Percentiles rank a stretch among this genome's conserved stretches.
These are phyloP conservation scores for Coryphaenoides rupestris DNA, from an alignment of 2,113 vertebrate genomes.

Conservation along the genomic window DNA sequence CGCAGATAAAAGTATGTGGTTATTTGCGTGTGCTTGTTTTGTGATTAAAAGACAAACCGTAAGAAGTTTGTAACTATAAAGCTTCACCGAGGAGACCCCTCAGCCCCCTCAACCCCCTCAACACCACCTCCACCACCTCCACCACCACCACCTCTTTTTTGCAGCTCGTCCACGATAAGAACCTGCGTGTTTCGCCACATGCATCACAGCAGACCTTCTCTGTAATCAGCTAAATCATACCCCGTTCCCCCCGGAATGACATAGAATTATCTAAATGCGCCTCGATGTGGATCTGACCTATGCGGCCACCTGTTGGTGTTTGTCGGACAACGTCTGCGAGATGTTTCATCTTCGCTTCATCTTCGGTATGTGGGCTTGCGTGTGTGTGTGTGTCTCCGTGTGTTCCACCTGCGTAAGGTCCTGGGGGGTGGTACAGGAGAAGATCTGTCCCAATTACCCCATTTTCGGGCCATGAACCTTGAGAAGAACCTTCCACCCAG, in stretches of 20 bases:
- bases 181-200: conserved; percentile 41
- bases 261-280: conserved; percentile 55
- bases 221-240: conserved; percentile 69
- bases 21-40: conserved; percentile 27
- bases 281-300: conserved; percentile 24
- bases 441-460: conserved; percentile 96
- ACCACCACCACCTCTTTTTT: too few species aligned
- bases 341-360: conserved; percentile 6
- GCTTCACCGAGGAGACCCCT: too few species aligned
- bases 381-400: too few species aligned
- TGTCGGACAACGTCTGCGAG: conserved; percentile 25
- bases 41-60: conserved; percentile 17
- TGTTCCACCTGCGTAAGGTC: conserved; percentile 68
- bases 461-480: conserved; percentile 96
- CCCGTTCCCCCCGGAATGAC: conserved; percentile 45
- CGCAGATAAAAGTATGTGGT: neutral
- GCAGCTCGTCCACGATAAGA: conserved; percentile 28
- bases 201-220: conserved; percentile 47
- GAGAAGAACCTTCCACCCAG: conserved; percentile 88
- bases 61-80: conserved; percentile 17
- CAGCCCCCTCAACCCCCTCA: too few species aligned
- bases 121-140: too few species aligned
- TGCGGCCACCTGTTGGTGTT: conserved; percentile 24
- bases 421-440: conserved; percentile 94
- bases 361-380: conserved; percentile 1